Base-by-base conservation (phyloP, 2,888 invertebrate species). In the Mechanitis messenoides region DNA sequence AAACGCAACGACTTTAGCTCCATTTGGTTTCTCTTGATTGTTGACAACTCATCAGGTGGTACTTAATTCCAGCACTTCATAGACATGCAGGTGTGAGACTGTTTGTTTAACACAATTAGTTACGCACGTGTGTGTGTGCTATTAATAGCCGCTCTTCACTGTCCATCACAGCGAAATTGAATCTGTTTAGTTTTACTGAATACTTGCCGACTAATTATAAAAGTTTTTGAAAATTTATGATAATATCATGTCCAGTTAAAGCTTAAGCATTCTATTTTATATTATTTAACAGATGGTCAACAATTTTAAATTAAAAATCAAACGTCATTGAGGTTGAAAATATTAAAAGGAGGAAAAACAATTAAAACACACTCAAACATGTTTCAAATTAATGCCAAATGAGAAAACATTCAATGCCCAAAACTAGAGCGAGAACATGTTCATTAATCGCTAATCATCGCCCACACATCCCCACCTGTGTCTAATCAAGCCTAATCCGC, bases 81-180 rank as follows among this genome's bases (percentile, higher is more conserved):
- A 53, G 72, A 70, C 75, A 56, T 31, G 64, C 86, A 85, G 85
- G 85, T 86, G 84, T 75, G 74, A 72, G 74, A 72, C 76, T 87
- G 87, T 87, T 88, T 85, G 84, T 83, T 80, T 85, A 87, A 86
- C 86, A 87, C 85, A 84, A 84, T 85, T 85, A 85, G 81, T 84
- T 85, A 84, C 79, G 85, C 87, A 84, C 86, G 85, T 81, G 85
- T 47, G 59, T 50, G 54, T 79, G 69, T 67, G 75, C 87, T 87
- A 86, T 80, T 81, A 78, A 80, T 87, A 87, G 84, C 42, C 70
- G 69, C 76, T 73, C 79, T 81, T 79, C 81, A 77, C 81, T 86
- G 87, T 88, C 88, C 79, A 84, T 88, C 88, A 88, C 80, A 64
- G 68, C 70, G 70, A 71, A 77, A 80, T 79, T 82, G 77, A 72